Evolutionary conservation across 2,888 invertebrate genomes (phyloP).

Genomic region (Cantharis flavilabris): DNA sequence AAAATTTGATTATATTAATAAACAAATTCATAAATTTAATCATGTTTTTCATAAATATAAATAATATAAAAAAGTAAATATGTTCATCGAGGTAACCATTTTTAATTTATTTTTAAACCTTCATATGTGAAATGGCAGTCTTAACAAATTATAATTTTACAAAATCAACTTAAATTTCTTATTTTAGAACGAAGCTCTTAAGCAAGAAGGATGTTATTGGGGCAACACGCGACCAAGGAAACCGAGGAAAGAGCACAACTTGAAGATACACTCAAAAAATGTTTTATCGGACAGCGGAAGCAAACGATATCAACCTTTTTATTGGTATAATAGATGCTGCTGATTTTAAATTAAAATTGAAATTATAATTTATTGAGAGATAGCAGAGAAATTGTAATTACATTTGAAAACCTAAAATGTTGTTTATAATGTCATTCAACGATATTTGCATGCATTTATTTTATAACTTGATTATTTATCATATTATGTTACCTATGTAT

Average conservation of each 20-base stretch:
- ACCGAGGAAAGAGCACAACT: constrained; percentile 38
- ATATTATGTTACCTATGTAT: not conserved
- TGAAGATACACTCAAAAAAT: constrained; percentile 29
- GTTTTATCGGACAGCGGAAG: constrained; percentile 10
- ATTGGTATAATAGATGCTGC: constrained; percentile 35
- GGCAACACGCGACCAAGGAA: constrained; percentile 44
- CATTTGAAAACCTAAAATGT: not conserved
- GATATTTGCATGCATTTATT: not conserved
- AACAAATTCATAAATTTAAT: too few species aligned
- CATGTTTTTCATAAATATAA: too few species aligned
- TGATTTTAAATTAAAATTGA: constrained; percentile 3
- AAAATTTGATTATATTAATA: too few species aligned
- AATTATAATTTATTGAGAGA: not conserved
- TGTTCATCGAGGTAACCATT: too few species aligned
- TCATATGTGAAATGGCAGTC: too few species aligned
- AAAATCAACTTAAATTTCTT: too few species aligned
- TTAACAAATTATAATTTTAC: too few species aligned
- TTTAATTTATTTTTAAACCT: too few species aligned
- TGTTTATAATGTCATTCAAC: not conserved
- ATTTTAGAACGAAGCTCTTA: constrained; percentile 32
- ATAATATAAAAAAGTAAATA: too few species aligned
- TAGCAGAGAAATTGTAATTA: not conserved
- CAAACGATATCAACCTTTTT: constrained; percentile 29
- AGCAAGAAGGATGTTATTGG: constrained; percentile 49
- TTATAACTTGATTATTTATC: not conserved